Evolutionary conservation across 2,797 vertebrate genomes (phyloP).

Genomic region (Tinamus major): DNA sequence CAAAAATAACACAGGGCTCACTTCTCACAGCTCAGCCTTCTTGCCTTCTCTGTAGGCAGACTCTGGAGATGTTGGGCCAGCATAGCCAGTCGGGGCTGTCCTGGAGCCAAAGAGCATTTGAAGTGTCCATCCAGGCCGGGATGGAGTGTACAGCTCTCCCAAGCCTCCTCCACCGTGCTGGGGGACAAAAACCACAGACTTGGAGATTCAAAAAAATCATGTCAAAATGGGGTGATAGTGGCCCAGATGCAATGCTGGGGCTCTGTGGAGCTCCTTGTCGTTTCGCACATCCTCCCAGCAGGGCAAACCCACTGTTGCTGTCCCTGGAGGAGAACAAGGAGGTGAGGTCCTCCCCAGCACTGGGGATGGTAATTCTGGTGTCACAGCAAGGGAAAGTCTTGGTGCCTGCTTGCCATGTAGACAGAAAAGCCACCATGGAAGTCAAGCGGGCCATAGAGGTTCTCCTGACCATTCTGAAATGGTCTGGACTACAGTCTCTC

Average conservation of each 20-base stretch:
- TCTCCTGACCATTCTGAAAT: not conserved
- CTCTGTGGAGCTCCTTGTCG: not conserved
- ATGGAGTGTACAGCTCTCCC: not conserved
- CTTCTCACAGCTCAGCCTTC: slow-evolving; percentile 32
- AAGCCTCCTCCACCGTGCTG: not conserved
- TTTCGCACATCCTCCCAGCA: not conserved
- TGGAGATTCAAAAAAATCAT: not conserved
- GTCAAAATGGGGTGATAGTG: not conserved
- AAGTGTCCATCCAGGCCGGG: not conserved
- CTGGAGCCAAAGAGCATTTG: rapidly evolving
- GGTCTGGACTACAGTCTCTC: not conserved
- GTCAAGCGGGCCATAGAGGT: not conserved
- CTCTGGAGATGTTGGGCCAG: not conserved
- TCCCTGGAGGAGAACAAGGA: not conserved
- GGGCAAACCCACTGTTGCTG: no score
- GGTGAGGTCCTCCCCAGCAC: not conserved
- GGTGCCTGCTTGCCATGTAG: rapidly evolving
- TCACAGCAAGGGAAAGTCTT: not conserved
- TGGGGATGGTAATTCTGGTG: not conserved
- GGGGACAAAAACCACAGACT: not conserved
- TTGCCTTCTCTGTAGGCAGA: not conserved
- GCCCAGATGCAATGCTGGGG: rapidly evolving
- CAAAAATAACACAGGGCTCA: slow-evolving; percentile 6
- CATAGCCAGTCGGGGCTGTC: not conserved
- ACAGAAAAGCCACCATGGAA: not conserved